phyloP scores from a whole-genome alignment of 2,797 vertebrate genomes.

The Lates japonicus region DNA sequence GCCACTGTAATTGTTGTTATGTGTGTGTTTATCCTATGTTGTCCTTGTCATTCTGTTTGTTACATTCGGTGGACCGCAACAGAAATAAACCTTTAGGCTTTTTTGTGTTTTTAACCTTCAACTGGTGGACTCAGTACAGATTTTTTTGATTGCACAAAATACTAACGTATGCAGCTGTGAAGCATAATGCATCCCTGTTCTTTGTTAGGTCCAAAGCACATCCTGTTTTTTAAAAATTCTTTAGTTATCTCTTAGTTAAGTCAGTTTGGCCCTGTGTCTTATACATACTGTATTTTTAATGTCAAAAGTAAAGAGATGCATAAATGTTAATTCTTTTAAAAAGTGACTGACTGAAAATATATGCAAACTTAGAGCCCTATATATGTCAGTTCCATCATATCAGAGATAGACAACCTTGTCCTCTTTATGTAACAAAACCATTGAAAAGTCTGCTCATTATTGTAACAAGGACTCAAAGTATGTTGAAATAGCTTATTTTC shows the following conservation, averaged over 20 bases:
- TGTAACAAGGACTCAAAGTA: background rate
- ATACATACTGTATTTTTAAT: background rate
- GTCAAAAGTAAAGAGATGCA: background rate
- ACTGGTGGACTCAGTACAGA: background rate
- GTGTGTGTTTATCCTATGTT: background rate
- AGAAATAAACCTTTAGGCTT: no score
- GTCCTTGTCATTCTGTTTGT: no score
- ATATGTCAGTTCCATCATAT: background rate
- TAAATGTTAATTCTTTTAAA: background rate
- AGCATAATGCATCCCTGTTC: background rate
- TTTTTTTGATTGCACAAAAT: background rate
- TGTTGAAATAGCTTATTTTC: slow-evolving; percentile 1
- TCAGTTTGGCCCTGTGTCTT: background rate
- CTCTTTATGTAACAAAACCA: background rate
- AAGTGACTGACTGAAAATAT: background rate
- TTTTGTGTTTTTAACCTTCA: no score
- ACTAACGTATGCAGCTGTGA: background rate
- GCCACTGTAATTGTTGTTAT: background rate
- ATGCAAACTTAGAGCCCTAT: background rate
- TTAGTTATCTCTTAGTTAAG: no score
- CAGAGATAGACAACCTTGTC: no score
- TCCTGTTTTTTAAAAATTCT: background rate
- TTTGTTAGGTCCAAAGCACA: background rate
- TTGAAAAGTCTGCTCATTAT: background rate
- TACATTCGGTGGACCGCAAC: no score